Percentiles rank a stretch among this genome's conserved stretches.
These are phyloP conservation scores for Harpalus rubripes DNA, from an alignment of 2,888 invertebrate genomes.

Conservation along the genomic window DNA sequence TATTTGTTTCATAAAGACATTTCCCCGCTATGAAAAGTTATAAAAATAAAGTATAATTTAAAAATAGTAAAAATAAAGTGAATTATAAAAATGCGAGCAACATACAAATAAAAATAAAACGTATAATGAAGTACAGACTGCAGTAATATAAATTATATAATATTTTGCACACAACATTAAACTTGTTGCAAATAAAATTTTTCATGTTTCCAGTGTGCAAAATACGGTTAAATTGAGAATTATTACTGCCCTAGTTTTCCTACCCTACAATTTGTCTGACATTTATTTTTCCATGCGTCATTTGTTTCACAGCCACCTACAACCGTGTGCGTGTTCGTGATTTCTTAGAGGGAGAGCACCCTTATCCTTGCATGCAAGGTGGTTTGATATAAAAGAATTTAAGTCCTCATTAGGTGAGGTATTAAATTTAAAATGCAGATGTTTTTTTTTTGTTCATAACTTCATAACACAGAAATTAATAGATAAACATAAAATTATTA, in stretches of 20 bases:
- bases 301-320: conserved; percentile 41
- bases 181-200: conserved; percentile 32
- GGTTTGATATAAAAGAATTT: no score
- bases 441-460: no score
- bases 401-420: no score
- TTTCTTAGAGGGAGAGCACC: neutral
- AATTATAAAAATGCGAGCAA: neutral
- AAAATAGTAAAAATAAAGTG: neutral
- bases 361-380: no score
- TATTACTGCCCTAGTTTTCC: conserved; percentile 37
- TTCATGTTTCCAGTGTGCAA: conserved; percentile 9
- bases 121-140: neutral
- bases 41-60: no score
- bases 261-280: conserved; percentile 33
- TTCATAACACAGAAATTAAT: no score
- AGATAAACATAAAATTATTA: no score
- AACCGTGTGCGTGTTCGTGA: conserved; percentile 1
- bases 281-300: conserved; percentile 34
- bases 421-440: no score
- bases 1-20: no score
- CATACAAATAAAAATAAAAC: neutral
- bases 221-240: conserved; percentile 33
- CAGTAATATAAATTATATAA: neutral
- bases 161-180: neutral
- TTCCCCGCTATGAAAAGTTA: no score